phyloP scores from a whole-genome alignment of 2,113 vertebrate species.

The Capra hircus region DNA sequence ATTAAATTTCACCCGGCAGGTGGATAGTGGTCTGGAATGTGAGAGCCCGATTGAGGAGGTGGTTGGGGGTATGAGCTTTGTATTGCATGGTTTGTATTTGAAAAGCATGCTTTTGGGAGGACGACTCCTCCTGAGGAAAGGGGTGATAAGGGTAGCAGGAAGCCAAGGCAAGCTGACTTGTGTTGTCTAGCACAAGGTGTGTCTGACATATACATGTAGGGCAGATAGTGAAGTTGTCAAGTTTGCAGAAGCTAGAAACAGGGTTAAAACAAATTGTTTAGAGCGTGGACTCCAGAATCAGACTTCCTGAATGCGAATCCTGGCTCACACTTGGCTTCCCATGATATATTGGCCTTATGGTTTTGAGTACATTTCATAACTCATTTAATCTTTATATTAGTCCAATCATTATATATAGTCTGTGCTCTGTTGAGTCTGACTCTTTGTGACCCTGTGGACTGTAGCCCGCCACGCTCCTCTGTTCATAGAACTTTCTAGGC shows the following conservation, averaged over 20 bases:
- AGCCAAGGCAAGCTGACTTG: neutral
- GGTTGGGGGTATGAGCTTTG: neutral
- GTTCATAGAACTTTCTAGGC: neutral
- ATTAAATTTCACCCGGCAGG: neutral
- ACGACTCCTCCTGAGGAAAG: neutral
- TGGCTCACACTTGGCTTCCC: neutral
- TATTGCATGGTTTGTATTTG: neutral
- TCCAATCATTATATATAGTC: neutral
- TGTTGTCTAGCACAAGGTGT: neutral
- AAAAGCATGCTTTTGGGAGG: neutral
- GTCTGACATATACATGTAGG: neutral
- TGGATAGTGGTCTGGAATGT: neutral
- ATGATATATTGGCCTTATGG: neutral
- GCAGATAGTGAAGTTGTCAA: neutral
- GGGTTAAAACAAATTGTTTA: neutral
- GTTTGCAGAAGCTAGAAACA: neutral
- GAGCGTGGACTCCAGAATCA: neutral
- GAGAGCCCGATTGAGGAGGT: neutral
- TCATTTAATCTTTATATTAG: neutral
- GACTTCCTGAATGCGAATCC: neutral
- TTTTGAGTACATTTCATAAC: neutral
- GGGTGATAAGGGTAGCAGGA: neutral
- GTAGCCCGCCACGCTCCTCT: accelerated
- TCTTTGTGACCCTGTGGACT: neutral
- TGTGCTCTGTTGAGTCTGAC: neutral